A percentile compares a stretch with the other conserved stretches of the same genome.
Conservation (phyloP, 1,140 invertebrate species). For the Leptoteleia sp. region DNA sequence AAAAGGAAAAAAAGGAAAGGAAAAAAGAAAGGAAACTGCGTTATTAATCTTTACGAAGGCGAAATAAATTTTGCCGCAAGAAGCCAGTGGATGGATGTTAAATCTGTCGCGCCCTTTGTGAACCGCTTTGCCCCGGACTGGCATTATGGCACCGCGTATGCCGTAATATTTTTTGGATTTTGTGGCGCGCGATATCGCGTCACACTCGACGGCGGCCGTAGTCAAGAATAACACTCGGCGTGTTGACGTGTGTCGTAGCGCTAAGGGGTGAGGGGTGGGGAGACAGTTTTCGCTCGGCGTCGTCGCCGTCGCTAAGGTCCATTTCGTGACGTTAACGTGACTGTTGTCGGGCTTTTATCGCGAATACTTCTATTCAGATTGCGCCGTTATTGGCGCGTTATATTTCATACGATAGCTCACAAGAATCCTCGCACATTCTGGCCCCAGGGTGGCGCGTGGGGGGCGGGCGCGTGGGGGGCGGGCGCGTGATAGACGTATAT, state of each 20-base stretch:
- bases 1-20: too few relatives aligned
- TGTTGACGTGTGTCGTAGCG: constrained; percentile 43
- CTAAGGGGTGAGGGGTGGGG: too few relatives aligned
- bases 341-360: constrained; percentile 65
- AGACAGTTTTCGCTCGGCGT: constrained; percentile 53
- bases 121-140: constrained; percentile 25
- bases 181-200: constrained; percentile 35
- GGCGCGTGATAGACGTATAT: constrained; percentile 43
- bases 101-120: constrained; percentile 41
- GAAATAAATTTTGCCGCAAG: too few relatives aligned
- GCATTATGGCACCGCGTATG: constrained; percentile 30
- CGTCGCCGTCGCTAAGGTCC: constrained; percentile 57
- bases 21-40: too few relatives aligned
- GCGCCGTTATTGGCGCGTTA: constrained; percentile 63
- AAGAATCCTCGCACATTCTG: constrained; percentile 52
- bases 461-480: too few relatives aligned
- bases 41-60: too few relatives aligned
- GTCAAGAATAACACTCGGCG: constrained; percentile 51
- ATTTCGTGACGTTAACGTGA: constrained; percentile 65
- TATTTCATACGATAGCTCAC: constrained; percentile 62
- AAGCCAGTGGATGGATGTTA: too few relatives aligned
- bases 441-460: constrained; percentile 4
- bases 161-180: constrained; percentile 49
- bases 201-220: constrained; percentile 28
- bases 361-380: constrained; percentile 64